Conservation (phyloP, 2,797 vertebrate species). For the Rhynchonycteris naso region DNA sequence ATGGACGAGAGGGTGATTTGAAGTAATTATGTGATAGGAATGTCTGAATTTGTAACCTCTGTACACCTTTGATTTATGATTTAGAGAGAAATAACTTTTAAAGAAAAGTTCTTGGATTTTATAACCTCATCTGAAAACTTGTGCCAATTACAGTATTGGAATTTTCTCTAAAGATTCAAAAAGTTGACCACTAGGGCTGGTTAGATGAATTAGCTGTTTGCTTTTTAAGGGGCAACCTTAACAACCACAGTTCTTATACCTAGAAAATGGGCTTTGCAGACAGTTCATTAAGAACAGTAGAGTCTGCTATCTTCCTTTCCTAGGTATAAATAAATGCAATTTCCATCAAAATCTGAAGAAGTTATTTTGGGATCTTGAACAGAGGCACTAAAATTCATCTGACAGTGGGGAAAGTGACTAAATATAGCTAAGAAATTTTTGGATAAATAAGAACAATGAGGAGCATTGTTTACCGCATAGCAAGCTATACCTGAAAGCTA, state of each 20-base stretch:
- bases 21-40: constrained; percentile 67
- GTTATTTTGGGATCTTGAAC: constrained; percentile 28
- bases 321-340: not conserved
- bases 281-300: constrained; percentile 13
- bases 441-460: constrained; percentile 4
- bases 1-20: constrained; percentile 13
- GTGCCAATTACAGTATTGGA: constrained; percentile 35
- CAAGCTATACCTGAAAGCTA: not conserved
- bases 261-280: not conserved
- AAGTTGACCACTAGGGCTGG: not conserved
- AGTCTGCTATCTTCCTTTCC: not conserved
- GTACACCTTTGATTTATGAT: constrained; percentile 56
- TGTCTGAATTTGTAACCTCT: constrained; percentile 68
- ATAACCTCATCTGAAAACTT: constrained; percentile 57
- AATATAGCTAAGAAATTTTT: not conserved
- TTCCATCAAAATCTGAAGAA: constrained; percentile 39
- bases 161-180: not conserved
- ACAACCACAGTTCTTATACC: constrained; percentile 35
- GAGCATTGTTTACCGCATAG: not conserved
- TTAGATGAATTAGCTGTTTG: constrained; percentile 36
- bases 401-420: not conserved
- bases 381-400: not conserved
- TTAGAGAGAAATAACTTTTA: constrained; percentile 66
- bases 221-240: constrained; percentile 41
- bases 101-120: constrained; percentile 67